Percentiles rank a stretch among this genome's conserved stretches.
phyloP scores from a whole-genome alignment of 2,888 invertebrate genomes.

The Craniophora ligustri region DNA sequence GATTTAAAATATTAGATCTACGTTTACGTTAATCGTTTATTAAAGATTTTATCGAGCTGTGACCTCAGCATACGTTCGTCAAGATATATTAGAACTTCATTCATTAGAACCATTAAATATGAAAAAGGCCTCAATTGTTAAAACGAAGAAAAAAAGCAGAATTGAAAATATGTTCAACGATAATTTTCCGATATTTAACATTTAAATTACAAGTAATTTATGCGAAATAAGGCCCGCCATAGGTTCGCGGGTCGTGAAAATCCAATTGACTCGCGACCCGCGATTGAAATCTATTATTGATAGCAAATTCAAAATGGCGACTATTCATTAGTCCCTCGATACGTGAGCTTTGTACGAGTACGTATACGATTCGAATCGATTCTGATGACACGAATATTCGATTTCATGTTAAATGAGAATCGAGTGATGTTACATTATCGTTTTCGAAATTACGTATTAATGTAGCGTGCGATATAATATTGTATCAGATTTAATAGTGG shows the following conservation, averaged over 20 bases:
- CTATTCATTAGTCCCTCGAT: constrained; percentile 69
- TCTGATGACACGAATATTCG: constrained; percentile 60
- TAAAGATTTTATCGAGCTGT: too few species aligned
- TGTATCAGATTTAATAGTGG: constrained; percentile 3
- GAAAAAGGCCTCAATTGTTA: too few species aligned
- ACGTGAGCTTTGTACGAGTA: constrained; percentile 65
- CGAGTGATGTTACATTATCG: constrained; percentile 48
- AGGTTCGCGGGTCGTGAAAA: constrained; percentile 56
- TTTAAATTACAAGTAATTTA: constrained; percentile 38
- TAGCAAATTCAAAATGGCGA: constrained; percentile 69
- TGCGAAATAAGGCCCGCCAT: constrained; percentile 41
- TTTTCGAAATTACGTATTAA: constrained; percentile 36
- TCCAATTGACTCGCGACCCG: constrained; percentile 65
- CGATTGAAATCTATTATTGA: constrained; percentile 75
- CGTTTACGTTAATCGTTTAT: too few species aligned
- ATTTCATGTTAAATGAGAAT: constrained; percentile 58
- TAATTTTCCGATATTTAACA: constrained; percentile 15
- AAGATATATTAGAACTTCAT: too few species aligned
- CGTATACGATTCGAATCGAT: constrained; percentile 59
- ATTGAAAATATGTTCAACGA: constrained; percentile 6
- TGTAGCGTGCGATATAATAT: constrained; percentile 22
- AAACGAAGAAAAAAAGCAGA: too few species aligned
- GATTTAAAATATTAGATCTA: too few species aligned
- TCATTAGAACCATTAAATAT: too few species aligned
- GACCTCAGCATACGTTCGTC: too few species aligned